Evolutionary conservation across 2,113 vertebrate species (phyloP).

Genomic region (Oostethus manadensis): DNA sequence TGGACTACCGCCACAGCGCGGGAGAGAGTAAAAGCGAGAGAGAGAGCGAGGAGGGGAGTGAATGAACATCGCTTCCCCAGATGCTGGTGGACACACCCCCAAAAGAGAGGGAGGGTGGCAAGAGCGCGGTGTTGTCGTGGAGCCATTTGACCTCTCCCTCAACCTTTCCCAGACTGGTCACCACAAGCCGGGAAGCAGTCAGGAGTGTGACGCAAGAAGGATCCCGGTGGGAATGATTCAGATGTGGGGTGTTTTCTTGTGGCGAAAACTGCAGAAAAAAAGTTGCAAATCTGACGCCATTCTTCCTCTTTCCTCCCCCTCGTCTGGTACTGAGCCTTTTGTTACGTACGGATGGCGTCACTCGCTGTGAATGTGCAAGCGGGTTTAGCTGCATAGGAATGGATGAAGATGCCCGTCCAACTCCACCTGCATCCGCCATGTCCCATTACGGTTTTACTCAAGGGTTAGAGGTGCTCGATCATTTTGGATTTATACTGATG

Average conservation of each 20-base stretch:
- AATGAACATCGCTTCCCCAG: conserved; percentile 57
- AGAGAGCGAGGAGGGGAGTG: conserved; percentile 33
- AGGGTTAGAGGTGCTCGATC: too few relatives aligned
- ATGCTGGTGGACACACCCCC: conserved; percentile 68
- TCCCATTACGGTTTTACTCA: conserved; percentile 26
- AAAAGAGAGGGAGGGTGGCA: conserved; percentile 26
- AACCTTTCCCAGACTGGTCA: conserved; percentile 54
- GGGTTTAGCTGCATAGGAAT: too few relatives aligned
- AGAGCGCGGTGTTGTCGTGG: conserved; percentile 24
- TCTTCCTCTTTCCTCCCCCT: not conserved
- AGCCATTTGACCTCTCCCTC: conserved; percentile 40
- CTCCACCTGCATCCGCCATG: conserved; percentile 30
- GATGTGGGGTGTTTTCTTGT: not conserved
- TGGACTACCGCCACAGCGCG: conserved; percentile 54
- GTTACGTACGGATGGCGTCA: conserved; percentile 4
- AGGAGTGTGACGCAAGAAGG: conserved; percentile 15
- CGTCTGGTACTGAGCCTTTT: conserved; percentile 9
- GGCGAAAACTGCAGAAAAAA: not conserved
- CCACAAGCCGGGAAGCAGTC: conserved; percentile 30
- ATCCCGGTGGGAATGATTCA: not conserved
- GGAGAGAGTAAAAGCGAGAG: conserved; percentile 14
- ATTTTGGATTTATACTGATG: too few relatives aligned
- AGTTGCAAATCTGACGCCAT: not conserved
- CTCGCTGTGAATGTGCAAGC: not conserved
- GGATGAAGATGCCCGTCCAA: too few relatives aligned